Base-by-base conservation (phyloP, 1,140 invertebrate genomes). In the Meteorus sp. region DNA sequence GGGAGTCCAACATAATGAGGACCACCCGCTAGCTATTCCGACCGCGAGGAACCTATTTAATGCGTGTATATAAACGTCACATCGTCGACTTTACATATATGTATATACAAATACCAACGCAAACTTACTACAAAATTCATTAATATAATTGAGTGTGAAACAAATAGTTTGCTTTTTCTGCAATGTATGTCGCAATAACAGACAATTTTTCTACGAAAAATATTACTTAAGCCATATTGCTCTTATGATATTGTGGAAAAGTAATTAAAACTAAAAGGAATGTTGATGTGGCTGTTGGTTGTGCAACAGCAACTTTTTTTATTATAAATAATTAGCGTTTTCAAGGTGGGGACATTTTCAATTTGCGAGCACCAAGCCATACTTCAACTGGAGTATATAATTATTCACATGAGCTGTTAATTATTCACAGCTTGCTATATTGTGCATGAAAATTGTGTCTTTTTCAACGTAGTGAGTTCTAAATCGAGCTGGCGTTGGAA, bases 401-500 rank as follows among this genome's bases (percentile, higher is more conserved):
- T 39, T 3, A 39, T 39, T 39, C 8, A 4, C 8, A 11, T 19
- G 58, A 67, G 60, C 66, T 65, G 74, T 78, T 78, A 77, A 78
- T 78, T 77, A 78, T 77, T 71, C 72, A 66, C 69, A 63, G 55
- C 63, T 66, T 64, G 65, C 67, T 74, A 77, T 72, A 78, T 76
- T 72, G 75, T 75, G 75, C 76, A 75, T 77, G 76, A 77, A 76
- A 77, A 72, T 69, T 69, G 68, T 76, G 77, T 72, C 77, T 77
- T 72, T 77, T 77, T 73, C 67, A 66, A 57, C 45, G 68, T 59
- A 60, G 60, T 63, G 60, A 77, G 73, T 77, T 79, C 73, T 75
- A 67, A 73, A 73, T 80, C 69, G 76, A 80, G 78, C 77, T 78
- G 76, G 69, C 77, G 76, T 77, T 75, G 78, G 79, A 80, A 80